Conservation (phyloP, 23 tunicate species). For the Halocynthia aurantium region DNA sequence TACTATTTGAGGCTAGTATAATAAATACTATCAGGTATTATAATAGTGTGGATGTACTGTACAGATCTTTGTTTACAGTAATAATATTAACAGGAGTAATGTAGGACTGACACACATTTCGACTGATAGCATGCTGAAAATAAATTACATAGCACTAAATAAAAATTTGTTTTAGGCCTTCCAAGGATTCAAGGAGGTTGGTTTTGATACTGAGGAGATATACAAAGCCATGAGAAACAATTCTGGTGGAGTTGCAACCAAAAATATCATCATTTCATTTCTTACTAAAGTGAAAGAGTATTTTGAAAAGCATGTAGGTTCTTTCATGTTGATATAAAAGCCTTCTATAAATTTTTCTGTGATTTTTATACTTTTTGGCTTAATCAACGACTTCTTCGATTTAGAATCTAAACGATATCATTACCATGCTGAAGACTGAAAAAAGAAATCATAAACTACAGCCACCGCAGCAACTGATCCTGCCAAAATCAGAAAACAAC, state of each 20-base stretch:
- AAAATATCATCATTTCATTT: not conserved
- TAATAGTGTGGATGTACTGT: too few species aligned
- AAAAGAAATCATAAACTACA: not conserved
- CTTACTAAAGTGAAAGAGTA: slow-evolving; percentile 24
- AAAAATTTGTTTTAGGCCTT: slow-evolving; percentile 23
- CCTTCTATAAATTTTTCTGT: not conserved
- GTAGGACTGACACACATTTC: too few species aligned
- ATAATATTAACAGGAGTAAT: too few species aligned
- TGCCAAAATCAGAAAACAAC: slow-evolving; percentile 3
- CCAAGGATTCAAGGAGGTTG: slow-evolving; percentile 32
- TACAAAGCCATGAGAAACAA: slow-evolving; percentile 17
- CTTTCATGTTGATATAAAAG: not conserved
- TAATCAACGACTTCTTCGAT: not conserved
- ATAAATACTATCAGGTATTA: too few species aligned
- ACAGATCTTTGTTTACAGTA: too few species aligned
- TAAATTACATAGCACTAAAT: too few species aligned
- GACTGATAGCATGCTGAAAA: too few species aligned
- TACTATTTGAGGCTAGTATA: too few species aligned
- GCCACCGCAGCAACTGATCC: not conserved
- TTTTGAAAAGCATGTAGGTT: slow-evolving; percentile 21
- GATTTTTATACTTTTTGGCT: not conserved
- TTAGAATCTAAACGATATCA: slow-evolving; percentile 13
- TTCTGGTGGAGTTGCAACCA: slow-evolving; percentile 7
- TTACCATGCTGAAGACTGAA: slow-evolving; percentile 13
- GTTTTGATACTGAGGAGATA: slow-evolving; percentile 23